Base-by-base conservation (phyloP, 2,888 invertebrate genomes). In the Stictocephala bisonia region DNA sequence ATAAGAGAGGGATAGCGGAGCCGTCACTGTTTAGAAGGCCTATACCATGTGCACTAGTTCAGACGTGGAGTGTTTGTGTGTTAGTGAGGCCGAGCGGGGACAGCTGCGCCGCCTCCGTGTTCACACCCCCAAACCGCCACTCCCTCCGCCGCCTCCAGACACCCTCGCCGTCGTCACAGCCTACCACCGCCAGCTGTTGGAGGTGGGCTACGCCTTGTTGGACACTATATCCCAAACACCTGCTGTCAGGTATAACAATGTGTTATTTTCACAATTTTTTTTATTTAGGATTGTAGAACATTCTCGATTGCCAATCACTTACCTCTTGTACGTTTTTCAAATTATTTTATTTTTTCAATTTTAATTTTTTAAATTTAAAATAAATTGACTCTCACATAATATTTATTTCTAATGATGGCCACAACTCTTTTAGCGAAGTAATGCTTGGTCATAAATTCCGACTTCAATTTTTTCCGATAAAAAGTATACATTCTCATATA, bases 181-280 rank as follows among this genome's bases (percentile, higher is more conserved):
- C 75, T 84, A 83, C 77, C 86, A 86, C 75, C 86, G 85, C 78
- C 73, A 84, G 13, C 81, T 84, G 9, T 84, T 85, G 73, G 85
- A 86, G 75, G 72, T 84, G 26, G 80, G 86, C 80, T 84, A 84
- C 74, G 80, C 82, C 22, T 81, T 80, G 26, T 76, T 85, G 77
- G 84, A 82, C 70, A 81, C 81, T 1, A 76, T 86, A 29, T 85
- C 86, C 76, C 85, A 86, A 75, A 84, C 86, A 72, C 86, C 86
- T 78, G 83, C 84, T 13, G 87, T 85, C 80, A 85, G 85, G 88
- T 88, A n/a, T n/a, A n/a, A n/a, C n/a, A n/a, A n/a, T n/a, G n/a
- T n/a, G n/a, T n/a, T n/a, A n/a, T n/a, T n/a, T n/a, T n/a, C n/a
- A n/a, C n/a, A n/a, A n/a, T n/a, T n/a, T n/a, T n/a, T n/a, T n/a